Base-by-base conservation (phyloP, 1,140 invertebrate genomes). In the Harlomillsia oculata region DNA sequence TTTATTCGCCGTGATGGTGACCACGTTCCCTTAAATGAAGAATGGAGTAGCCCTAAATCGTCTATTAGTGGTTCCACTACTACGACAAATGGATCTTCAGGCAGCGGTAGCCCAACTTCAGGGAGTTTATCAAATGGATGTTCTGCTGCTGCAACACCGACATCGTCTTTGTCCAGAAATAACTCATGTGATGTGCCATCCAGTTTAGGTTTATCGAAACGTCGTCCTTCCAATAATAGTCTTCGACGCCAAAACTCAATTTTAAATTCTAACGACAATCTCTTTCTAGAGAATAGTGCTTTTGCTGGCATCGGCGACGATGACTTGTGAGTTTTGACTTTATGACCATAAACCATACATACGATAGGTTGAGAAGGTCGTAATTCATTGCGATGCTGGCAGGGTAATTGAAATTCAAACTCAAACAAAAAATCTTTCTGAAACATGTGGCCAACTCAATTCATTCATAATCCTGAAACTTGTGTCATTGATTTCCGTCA, bases 241-340 rank as follows among this genome's bases (percentile, higher is more conserved):
- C 39, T 60, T n/a, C 49, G 60, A 26, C 26, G 41, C 23, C 62
- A 56, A 37, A 59, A 55, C 40, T 62, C 56, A 23, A 34, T 62
- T 36, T 46, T 59, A 37, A 66, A 61, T 60, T 65, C 28, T 34
- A 64, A 43, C 34, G 61, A 63, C 56, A 63, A 59, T 63, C 56
- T 63, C 18, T 63, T 81, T 45, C 78, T 87, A 28, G 85, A 89
- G 69, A 93, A 92, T 72, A 84, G 87, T 72, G 88, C 87, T 34
- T 93, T 92, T 72, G 84, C 87, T 71, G 86, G 84, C 29, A 92
- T 92, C 63, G 87, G 87, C 8, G 89, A 92, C 70, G 89, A 92
- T 65, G 89, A 92, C 75, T 77, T 93, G 60, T 90, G 68, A 76
- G 18, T 13, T n/a, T n/a, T n/a, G n/a, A n/a, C n/a, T n/a, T n/a